These are phyloP conservation scores for Schizaphis graminum DNA, from an alignment of 2,888 invertebrate genomes.

Conservation along the genomic window DNA sequence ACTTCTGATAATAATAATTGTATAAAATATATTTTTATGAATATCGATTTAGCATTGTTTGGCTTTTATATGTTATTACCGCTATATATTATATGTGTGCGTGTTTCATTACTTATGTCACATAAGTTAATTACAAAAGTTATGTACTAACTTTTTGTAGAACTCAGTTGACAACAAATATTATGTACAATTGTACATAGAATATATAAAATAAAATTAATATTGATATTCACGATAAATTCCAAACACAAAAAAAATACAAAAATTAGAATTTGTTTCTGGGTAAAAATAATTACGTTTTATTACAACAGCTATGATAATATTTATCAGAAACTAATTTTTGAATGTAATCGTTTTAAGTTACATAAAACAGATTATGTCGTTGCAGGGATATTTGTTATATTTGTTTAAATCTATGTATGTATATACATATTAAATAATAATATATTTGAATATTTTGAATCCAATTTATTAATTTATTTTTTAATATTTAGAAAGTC, in stretches of 20 bases:
- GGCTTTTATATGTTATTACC: too few species aligned
- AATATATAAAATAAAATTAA: not conserved
- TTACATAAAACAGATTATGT: not conserved
- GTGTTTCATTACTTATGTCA: too few species aligned
- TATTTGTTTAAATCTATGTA: not conserved
- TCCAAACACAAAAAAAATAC: not conserved
- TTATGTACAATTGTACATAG: not conserved
- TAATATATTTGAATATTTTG: not conserved
- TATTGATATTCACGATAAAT: not conserved
- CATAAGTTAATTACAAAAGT: too few species aligned
- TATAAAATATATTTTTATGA: not conserved
- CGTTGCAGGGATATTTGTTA: not conserved
- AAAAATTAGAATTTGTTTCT: not conserved
- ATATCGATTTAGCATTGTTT: not conserved
- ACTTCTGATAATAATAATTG: not conserved
- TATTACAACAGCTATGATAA: not conserved
- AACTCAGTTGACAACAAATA: not conserved
- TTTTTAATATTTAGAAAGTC: not conserved
- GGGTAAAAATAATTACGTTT: not conserved
- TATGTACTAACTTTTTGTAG: too few species aligned
- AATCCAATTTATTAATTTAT: not conserved
- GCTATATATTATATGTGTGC: too few species aligned
- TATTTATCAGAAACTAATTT: not conserved
- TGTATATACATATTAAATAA: not conserved
- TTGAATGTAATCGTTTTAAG: not conserved